Evolutionary conservation across 2,888 invertebrate genomes (phyloP), one percentile per base, ranked within the genome.

Genomic region (Salpingus planirostris): DNA sequence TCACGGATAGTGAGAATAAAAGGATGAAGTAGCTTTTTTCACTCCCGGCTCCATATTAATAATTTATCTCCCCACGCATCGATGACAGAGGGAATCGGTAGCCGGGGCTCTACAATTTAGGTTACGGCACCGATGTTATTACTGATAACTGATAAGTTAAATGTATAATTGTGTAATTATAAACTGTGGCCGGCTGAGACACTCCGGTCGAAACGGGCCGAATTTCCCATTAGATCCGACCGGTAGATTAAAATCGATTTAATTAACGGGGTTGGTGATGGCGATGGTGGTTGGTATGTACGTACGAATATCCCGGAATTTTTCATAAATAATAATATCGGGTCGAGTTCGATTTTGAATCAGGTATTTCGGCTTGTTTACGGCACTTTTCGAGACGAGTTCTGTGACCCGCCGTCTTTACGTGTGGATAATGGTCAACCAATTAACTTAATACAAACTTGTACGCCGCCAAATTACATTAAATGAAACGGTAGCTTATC

Each of bases 161-260:
- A 38, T 34, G 28, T 34, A 38, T 38, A 38, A 38, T 38, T 38
- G 38, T 38, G 34, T 38, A 38, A 38, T 38, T 38, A 38, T 38
- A 38, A 38, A 27, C 29, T 30, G 34, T 30, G 22, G 22, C 12
- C 13, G 18, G 13, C 24, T 10, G 8, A 8, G 12, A 24, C 24
- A 11, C 12, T n/a, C n/a, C n/a, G n/a, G 12, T 24, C 24, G 11
- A 24, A 24, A 18, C 11, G 24, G 28, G 12, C 14, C 27, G 33
- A 27, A 23, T 35, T 36, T 31, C 30, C 31, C 27, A 28, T 31
- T 36, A 31, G 36, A 36, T 36, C 27, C 24, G 27, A 14, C 27
- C 27, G 24, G 24, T 10, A 30, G 30, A 30, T 30, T 25, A 18
- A 30, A 31, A 31, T 31, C 18, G 8, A 18, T 18, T 18, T 18